These are phyloP conservation scores for Drosophila formosana DNA, from an alignment of 2,888 invertebrate species.

Conservation along the genomic window DNA sequence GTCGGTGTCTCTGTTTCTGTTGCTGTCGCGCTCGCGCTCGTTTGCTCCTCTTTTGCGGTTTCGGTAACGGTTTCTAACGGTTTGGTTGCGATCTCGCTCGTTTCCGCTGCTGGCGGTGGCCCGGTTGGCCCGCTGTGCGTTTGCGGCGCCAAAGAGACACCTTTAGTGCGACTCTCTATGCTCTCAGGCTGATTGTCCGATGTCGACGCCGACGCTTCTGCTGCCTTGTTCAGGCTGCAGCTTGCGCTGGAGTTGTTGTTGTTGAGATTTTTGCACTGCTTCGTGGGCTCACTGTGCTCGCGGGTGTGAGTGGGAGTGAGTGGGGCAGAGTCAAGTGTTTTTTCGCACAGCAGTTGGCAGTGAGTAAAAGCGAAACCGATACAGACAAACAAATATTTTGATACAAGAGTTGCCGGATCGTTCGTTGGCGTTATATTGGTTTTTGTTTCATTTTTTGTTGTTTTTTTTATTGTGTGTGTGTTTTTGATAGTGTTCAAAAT, in stretches of 20 bases:
- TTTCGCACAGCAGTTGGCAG: constrained; percentile 81
- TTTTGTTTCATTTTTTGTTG: constrained; percentile 25
- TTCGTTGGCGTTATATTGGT: constrained; percentile 37
- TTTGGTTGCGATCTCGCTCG: constrained; percentile 29
- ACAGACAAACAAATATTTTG: constrained; percentile 63
- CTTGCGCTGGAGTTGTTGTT: constrained; percentile 70
- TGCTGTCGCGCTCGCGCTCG: constrained; percentile 2
- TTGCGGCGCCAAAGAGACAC: constrained; percentile 85
- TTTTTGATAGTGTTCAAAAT: constrained; percentile 51
- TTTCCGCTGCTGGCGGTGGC: constrained; percentile 56
- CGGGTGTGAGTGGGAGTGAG: not conserved
- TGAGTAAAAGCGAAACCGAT: constrained; percentile 81
- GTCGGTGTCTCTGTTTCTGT: constrained; percentile 31
- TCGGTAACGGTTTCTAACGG: constrained; percentile 62
- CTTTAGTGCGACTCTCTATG: constrained; percentile 85
- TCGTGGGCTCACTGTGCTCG: constrained; percentile 36
- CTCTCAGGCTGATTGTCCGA: constrained; percentile 77
- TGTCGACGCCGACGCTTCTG: constrained; percentile 34
- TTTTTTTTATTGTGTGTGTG: constrained; percentile 44
- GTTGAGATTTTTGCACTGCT: constrained; percentile 76
- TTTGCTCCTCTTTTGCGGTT: constrained; percentile 2
- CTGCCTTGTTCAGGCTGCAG: constrained; percentile 47
- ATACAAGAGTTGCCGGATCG: constrained; percentile 53
- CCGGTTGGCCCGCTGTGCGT: constrained; percentile 86
- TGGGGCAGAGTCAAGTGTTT: constrained; percentile 57